Evolutionary conservation across 2,888 invertebrate genomes (phyloP), one percentile per base, ranked within the genome.

Genomic region (Cephus spinipes): DNA sequence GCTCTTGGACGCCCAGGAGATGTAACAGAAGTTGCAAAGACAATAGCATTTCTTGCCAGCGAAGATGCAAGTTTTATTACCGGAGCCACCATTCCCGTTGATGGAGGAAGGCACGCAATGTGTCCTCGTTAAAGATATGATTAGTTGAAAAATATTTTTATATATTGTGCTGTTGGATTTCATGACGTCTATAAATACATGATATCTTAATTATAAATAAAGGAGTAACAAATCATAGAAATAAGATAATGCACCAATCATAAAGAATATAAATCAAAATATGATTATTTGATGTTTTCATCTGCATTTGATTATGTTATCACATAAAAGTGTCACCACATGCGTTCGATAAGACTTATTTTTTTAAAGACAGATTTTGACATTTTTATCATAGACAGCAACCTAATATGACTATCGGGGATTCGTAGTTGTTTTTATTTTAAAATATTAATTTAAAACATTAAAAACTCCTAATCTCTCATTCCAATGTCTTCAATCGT

Each of bases 91-190:
- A 85, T 99, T 34, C 96, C 98, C 0, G 96, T 99, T 0, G 99
- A 99, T 92, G 99, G 99, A 33, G 99, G 99, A 0, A 94, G 98
- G 74, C 97, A 98, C 91, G 97, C 96, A 11, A 96, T 98, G 96
- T 98, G 98, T 87, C 98, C 98, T 12, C 94, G 98, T 87, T 97
- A 94, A 94, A 23, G 55, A 55, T 2, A 55, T 23, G 55, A 55
- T 23, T 55, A 23, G 23, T 55, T 55, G 9, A 23, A 4, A 55
- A 55, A 55, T 55, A 23, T 55, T 55, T 55, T 55, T 55, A 55
- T 55, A 55, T 55, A 23, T 23, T 55, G 23, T 55, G 55, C 55
- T 55, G 9, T 23, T 55, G 23, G 23, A 55, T 55, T 55, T 55
- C 23, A 23, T 23, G 23, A 55, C 23, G 9, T 15, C 9, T 55